A percentile compares a stretch with the other conserved stretches of the same genome.
Evolutionary conservation across 2,888 invertebrate genomes (phyloP).

Genomic region (Andrena praecox): DNA sequence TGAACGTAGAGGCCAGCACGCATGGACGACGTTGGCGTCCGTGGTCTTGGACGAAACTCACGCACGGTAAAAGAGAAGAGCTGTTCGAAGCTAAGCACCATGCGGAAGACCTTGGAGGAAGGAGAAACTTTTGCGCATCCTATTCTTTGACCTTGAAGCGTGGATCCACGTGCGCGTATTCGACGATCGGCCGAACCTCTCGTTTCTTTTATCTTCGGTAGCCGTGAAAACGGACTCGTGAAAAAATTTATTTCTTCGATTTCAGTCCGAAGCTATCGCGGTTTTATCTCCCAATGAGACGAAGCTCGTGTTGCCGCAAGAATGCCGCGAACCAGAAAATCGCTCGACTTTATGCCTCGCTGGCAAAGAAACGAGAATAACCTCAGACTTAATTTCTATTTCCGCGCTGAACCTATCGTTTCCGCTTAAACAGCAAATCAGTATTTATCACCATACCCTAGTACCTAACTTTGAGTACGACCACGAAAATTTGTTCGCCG

Average conservation of each 20-base stretch:
- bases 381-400: neutral
- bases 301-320: neutral
- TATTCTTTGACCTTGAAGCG: slow-evolving; percentile 36
- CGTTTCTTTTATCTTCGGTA: slow-evolving; percentile 2
- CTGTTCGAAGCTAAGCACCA: neutral
- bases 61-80: slow-evolving; percentile 8
- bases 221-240: neutral
- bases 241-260: slow-evolving; percentile 1
- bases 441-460: neutral
- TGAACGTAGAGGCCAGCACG: neutral
- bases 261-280: slow-evolving; percentile 20
- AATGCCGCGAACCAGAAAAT: neutral
- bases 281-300: neutral
- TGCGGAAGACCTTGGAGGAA: slow-evolving; percentile 35
- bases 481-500: too few relatives aligned
- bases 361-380: neutral
- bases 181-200: slow-evolving; percentile 1
- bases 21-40: too few relatives aligned
- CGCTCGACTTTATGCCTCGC: neutral
- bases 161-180: slow-evolving; percentile 44
- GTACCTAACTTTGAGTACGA: too few relatives aligned
- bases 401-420: neutral
- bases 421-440: neutral
- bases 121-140: slow-evolving; percentile 50
- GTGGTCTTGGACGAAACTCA: neutral